Evolutionary conservation across 2,113 vertebrate species (phyloP).

Genomic region (Eulemur rufifrons): DNA sequence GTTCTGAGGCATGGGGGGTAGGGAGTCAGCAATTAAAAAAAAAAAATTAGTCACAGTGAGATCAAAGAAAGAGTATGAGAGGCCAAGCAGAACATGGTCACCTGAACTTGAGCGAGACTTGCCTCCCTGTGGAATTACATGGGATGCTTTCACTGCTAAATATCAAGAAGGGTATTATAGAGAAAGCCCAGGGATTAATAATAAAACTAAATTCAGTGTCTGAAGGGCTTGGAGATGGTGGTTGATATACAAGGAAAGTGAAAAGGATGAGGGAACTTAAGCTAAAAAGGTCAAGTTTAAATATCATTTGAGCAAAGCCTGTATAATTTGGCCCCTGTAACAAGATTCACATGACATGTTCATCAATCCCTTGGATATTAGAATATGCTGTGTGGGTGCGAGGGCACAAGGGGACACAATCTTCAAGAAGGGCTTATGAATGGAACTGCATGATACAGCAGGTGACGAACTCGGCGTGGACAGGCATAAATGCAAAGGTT

Average conservation of each 20-base stretch:
- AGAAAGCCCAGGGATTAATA: slow-evolving; percentile 65
- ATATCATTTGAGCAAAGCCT: slow-evolving; percentile 72
- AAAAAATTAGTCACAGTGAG: neutral
- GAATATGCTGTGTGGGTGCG: slow-evolving; percentile 41
- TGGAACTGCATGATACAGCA: neutral
- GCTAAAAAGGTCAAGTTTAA: slow-evolving; percentile 77
- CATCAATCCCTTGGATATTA: slow-evolving; percentile 68
- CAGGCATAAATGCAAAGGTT: neutral
- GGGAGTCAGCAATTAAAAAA: slow-evolving; percentile 43
- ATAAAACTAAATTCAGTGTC: slow-evolving; percentile 45
- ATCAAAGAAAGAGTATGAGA: neutral
- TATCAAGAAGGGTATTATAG: slow-evolving; percentile 40
- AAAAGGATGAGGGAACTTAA: slow-evolving; percentile 64
- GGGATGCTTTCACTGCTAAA: slow-evolving; percentile 36
- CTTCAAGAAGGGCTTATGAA: slow-evolving; percentile 30
- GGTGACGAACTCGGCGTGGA: neutral
- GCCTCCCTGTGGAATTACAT: slow-evolving; percentile 30
- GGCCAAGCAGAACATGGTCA: neutral
- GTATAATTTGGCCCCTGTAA: slow-evolving; percentile 72
- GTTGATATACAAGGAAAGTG: slow-evolving; percentile 60
- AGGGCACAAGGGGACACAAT: slow-evolving; percentile 16
- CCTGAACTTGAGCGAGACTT: slow-evolving; percentile 27
- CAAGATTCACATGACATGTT: slow-evolving; percentile 70
- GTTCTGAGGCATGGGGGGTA: neutral
- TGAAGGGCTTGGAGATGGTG: slow-evolving; percentile 29